These are phyloP conservation scores for Aporrectodea caliginosa DNA, from an alignment of 1,140 invertebrate genomes.

Conservation along the genomic window DNA sequence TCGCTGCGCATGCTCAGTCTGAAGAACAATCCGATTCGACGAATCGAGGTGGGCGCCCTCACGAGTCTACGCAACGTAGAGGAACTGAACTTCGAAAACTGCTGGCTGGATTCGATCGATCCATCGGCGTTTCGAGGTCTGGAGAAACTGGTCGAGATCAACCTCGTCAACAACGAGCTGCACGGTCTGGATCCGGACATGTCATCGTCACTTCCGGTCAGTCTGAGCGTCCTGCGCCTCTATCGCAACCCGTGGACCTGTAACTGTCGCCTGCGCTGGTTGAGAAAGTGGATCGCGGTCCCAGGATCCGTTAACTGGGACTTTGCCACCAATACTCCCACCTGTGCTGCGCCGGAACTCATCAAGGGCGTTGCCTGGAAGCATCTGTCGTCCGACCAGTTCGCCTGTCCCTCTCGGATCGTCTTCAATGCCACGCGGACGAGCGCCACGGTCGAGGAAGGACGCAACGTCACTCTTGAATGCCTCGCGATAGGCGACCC, in stretches of 20 bases:
- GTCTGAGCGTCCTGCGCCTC: constrained; percentile 37
- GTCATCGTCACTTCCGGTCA: constrained; percentile 11
- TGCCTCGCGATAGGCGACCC: constrained; percentile 27
- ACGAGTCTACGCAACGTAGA: constrained; percentile 38
- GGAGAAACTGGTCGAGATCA: constrained; percentile 27
- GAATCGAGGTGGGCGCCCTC: constrained; percentile 39
- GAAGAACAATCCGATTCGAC: constrained; percentile 40
- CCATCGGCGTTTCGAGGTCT: constrained; percentile 9
- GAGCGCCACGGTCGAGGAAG: not conserved
- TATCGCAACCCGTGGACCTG: constrained; percentile 49
- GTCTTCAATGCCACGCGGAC: constrained; percentile 11
- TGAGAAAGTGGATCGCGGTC: not conserved
- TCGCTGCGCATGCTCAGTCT: constrained; percentile 39
- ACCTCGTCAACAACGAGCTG: constrained; percentile 44
- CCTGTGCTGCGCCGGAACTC: constrained; percentile 14
- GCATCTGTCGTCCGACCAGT: constrained; percentile 17
- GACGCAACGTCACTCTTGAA: constrained; percentile 27
- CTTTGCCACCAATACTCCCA: constrained; percentile 23
- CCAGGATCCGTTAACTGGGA: constrained; percentile 20
- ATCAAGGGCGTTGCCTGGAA: constrained; percentile 27
- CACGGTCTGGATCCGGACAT: constrained; percentile 31
- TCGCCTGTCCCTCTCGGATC: constrained; percentile 27
- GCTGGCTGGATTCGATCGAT: constrained; percentile 16
- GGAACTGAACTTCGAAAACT: constrained; percentile 34
- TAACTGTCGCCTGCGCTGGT: constrained; percentile 40